phyloP scores from a whole-genome alignment of 2,888 invertebrate genomes.

The Pseudeuparius sepicola region DNA sequence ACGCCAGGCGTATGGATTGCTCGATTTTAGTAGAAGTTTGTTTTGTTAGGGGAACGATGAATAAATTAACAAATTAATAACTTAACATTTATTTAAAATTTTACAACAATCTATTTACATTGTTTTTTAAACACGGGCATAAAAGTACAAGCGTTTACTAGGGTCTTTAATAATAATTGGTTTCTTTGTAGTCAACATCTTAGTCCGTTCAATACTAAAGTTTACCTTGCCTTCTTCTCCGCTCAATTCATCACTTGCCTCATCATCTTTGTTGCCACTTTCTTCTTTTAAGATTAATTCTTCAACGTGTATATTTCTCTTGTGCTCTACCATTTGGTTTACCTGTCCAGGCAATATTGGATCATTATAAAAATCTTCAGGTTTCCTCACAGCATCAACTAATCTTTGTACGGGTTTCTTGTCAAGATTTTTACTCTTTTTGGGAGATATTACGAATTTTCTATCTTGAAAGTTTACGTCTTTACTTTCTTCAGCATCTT shows the following conservation, averaged over 20 bases:
- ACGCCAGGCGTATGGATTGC: too few species aligned
- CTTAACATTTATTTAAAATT: too few species aligned
- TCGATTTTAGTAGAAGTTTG: too few species aligned
- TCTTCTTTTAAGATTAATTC: conserved; percentile 18
- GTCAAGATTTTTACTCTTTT: not conserved
- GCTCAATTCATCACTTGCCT: conserved; percentile 6
- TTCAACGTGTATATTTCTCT: conserved; percentile 12
- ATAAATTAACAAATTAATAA: too few species aligned
- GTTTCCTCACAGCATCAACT: conserved; percentile 30
- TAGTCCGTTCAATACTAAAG: conserved; percentile 3
- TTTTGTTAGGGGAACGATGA: too few species aligned
- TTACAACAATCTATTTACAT: too few species aligned
- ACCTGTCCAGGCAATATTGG: conserved; percentile 29
- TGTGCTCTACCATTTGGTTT: conserved; percentile 27
- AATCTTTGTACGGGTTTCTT: conserved; percentile 18
- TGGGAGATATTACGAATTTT: not conserved
- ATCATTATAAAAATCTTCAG: conserved; percentile 31
- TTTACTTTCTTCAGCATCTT: not conserved
- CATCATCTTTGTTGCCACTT: conserved; percentile 14
- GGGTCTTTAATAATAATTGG: conserved; percentile 35
- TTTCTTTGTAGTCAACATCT: conserved; percentile 18
- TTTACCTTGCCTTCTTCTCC: conserved; percentile 9
- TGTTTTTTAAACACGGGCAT: conserved; percentile 29
- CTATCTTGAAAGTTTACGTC: not conserved
- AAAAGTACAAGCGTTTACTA: conserved; percentile 36